Base-by-base conservation (phyloP, 2,888 invertebrate genomes). In the Macrostomum cliftonense region DNA sequence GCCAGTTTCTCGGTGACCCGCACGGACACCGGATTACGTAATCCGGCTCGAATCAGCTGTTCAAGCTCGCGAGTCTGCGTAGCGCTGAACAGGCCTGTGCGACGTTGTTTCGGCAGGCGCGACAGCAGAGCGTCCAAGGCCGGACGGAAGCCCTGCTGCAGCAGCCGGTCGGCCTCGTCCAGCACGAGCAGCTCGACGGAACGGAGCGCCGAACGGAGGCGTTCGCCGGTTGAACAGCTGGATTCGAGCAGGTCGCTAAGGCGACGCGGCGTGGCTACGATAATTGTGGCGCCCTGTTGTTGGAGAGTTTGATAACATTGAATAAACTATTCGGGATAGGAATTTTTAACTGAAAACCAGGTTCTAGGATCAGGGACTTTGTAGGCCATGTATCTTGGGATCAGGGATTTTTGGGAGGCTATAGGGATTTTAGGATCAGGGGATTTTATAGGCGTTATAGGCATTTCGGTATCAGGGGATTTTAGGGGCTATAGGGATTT, bases 41-140 rank as follows among this genome's bases (percentile, higher is more conserved):
- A 71, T 0, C 95, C 95, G 2, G 93, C 93, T 58, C 89, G 75
- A 46, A 93, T 83, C 13, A 99, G 72, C 60, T 86, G 82, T 54
- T 85, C 80, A 0, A 93, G 76, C 70, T 91, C 85, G 62, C 86
- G 85, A 0, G 93, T 93, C 73, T 95, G 95, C 1, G 97, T 97
- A 1, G 97, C 97, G 1, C 95, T 95, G 73, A 97, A 99, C n/a
- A 97, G 75, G 0, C 93, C 91, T 0, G 97, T 97, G 57, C 93
- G 76, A 36, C 97, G 76, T 63, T 89, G 87, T 37, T 88, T 79
- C 0, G 97, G 97, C 39, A 97, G 71, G 69, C 82, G 84, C 56
- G 81, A 80, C 4, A 97, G 74, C 58, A 99, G 93, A 14, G 81
- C 81, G 57, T 85, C 83, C 14, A 95, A 72, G 28, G 28, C 28